phyloP scores from a whole-genome alignment of 37 sponge, comb jelly and placozoan genomes.

The Tethya wilhelma region DNA sequence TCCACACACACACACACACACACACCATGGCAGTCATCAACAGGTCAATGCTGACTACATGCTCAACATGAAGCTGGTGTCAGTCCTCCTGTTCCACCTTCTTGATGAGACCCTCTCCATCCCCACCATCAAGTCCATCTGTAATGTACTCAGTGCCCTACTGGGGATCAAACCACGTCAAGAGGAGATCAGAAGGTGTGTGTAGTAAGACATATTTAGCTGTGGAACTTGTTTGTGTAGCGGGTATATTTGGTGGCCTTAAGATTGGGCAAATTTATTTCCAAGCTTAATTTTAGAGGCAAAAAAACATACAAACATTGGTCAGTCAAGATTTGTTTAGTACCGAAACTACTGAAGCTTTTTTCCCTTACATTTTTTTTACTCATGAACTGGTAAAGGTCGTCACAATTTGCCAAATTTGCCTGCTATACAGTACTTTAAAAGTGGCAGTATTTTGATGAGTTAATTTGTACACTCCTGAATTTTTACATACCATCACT shows the following conservation, averaged over 20 bases:
- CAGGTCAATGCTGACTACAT: conserved; percentile 45
- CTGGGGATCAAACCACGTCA: conserved; percentile 20
- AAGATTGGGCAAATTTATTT: neutral
- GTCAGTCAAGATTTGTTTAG: too few relatives aligned
- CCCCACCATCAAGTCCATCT: conserved; percentile 51
- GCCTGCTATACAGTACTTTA: neutral
- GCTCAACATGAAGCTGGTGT: conserved; percentile 61
- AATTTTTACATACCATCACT: neutral
- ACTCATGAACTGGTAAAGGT: too few relatives aligned
- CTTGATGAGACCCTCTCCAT: conserved; percentile 24
- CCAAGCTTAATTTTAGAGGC: neutral
- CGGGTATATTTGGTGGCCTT: neutral
- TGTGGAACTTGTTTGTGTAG: neutral
- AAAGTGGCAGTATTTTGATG: neutral
- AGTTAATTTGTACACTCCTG: neutral
- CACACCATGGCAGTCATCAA: conserved; percentile 1
- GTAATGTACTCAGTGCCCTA: conserved; percentile 54
- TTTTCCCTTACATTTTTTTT: too few relatives aligned
- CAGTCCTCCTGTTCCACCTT: conserved; percentile 50
- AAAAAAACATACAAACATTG: too few relatives aligned
- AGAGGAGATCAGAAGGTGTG: conserved; percentile 64
- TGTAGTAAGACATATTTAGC: neutral
- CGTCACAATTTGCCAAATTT: neutral
- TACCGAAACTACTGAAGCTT: too few relatives aligned
- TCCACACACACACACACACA: too few relatives aligned